Percentiles rank a stretch among this genome's conserved stretches.
Evolutionary conservation across 2,888 invertebrate genomes (phyloP).

Genomic region (Pecten maximus): DNA sequence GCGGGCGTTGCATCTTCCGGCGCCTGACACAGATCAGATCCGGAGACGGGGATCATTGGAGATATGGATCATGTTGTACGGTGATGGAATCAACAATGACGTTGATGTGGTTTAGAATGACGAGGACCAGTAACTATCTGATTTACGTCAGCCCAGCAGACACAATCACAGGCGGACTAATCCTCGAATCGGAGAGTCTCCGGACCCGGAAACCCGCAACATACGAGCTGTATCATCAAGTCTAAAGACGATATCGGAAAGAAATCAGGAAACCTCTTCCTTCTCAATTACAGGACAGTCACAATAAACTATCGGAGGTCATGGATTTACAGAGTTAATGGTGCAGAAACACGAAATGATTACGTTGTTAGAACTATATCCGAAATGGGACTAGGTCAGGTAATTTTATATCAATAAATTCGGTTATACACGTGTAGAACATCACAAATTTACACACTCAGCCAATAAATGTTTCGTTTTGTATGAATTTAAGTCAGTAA

Average conservation of each 20-base stretch:
- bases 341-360: background rate
- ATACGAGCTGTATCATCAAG: conserved; percentile 2
- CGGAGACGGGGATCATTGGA: background rate
- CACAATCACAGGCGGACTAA: background rate
- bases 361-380: background rate
- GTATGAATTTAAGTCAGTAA: background rate
- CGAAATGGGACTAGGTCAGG: background rate
- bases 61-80: background rate
- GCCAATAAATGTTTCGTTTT: background rate
- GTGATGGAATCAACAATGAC: conserved; percentile 1
- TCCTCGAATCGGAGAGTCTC: background rate
- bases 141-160: background rate
- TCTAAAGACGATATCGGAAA: conserved; percentile 5
- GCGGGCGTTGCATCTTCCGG: background rate
- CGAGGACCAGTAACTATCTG: conserved; percentile 2
- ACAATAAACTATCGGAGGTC: background rate
- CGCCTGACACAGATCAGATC: background rate
- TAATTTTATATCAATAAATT: background rate
- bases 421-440: background rate
- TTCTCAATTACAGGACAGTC: conserved; percentile 11
- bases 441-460: background rate
- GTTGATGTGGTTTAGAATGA: conserved; percentile 20
- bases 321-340: background rate
- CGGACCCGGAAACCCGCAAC: background rate
- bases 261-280: background rate